Percentiles rank a stretch among this genome's conserved stretches.
Conservation (phyloP, 2,888 invertebrate species). For the Papilio elwesi region DNA sequence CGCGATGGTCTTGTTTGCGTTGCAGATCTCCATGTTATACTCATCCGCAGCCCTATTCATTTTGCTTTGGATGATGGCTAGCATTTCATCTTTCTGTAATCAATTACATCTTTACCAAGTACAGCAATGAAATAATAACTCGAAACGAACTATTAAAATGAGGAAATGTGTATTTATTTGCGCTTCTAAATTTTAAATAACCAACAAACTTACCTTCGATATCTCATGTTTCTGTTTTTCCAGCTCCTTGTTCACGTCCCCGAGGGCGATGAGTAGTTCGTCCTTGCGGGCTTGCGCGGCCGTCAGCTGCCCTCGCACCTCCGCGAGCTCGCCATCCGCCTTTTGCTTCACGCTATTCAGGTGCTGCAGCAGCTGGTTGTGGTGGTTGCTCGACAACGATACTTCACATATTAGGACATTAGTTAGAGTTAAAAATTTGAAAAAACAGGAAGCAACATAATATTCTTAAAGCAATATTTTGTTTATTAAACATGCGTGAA, state of each 20-base stretch:
- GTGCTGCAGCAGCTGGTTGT: conserved; percentile 50
- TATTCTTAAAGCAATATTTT: too few species aligned
- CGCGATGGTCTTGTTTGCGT: conserved; percentile 48
- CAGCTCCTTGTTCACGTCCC: conserved; percentile 48
- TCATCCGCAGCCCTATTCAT: conserved; percentile 53
- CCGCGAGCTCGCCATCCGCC: conserved; percentile 49
- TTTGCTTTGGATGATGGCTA: conserved; percentile 50
- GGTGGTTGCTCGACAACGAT: conserved; percentile 51
- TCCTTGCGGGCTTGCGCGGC: conserved; percentile 45
- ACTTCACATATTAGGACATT: conserved; percentile 44
- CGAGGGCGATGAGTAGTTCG: conserved; percentile 46
- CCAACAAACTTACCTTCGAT: conserved; percentile 46
- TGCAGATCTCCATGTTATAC: conserved; percentile 48
- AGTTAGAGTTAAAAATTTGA: background rate
- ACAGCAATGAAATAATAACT: background rate
- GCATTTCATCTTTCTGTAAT: conserved; percentile 55
- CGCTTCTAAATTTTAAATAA: background rate
- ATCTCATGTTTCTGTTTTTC: conserved; percentile 47
- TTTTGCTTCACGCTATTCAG: conserved; percentile 51
- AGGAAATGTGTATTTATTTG: too few species aligned
- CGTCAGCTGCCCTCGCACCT: conserved; percentile 44
- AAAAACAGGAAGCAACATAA: background rate
- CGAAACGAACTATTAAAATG: background rate
- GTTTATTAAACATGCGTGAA: too few species aligned
- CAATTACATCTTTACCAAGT: background rate